Evolutionary conservation across 2,888 invertebrate species (phyloP).

Genomic region (Leptodirus hochenwartii): DNA sequence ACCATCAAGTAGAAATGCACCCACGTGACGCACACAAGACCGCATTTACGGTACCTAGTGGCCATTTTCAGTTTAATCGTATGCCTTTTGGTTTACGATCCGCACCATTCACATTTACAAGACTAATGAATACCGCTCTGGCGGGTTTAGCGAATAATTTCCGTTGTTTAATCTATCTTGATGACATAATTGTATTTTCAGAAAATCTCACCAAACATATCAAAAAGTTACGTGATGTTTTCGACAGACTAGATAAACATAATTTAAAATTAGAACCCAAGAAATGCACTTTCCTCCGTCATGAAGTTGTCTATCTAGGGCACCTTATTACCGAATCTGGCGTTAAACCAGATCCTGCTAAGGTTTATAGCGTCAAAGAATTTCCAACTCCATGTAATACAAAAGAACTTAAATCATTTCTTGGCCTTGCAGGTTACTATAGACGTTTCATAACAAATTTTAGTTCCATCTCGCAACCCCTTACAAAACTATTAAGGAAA

Average conservation of each 20-base stretch:
- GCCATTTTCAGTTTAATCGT: constrained; percentile 12
- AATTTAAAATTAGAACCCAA: constrained; percentile 12
- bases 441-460: too few relatives aligned
- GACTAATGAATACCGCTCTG: constrained; percentile 17
- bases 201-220: constrained; percentile 13
- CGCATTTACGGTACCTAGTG: constrained; percentile 12
- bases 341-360: too few relatives aligned
- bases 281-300: constrained; percentile 12
- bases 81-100: constrained; percentile 14
- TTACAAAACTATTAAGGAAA: too few relatives aligned
- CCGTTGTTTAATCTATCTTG: constrained; percentile 20
- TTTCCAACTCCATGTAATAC: too few relatives aligned
- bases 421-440: too few relatives aligned
- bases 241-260: constrained; percentile 8
- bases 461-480: too few relatives aligned
- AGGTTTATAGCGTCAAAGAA: too few relatives aligned
- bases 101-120: constrained; percentile 12
- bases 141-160: constrained; percentile 17
- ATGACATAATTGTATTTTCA: constrained; percentile 19
- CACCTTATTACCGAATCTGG: too few relatives aligned
- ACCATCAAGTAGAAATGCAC: constrained; percentile 14
- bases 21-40: constrained; percentile 12
- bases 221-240: constrained; percentile 9
- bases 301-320: too few relatives aligned
- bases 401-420: too few relatives aligned